Conservation (phyloP, 1,140 invertebrate genomes). For the Bathynomus jamesi region DNA sequence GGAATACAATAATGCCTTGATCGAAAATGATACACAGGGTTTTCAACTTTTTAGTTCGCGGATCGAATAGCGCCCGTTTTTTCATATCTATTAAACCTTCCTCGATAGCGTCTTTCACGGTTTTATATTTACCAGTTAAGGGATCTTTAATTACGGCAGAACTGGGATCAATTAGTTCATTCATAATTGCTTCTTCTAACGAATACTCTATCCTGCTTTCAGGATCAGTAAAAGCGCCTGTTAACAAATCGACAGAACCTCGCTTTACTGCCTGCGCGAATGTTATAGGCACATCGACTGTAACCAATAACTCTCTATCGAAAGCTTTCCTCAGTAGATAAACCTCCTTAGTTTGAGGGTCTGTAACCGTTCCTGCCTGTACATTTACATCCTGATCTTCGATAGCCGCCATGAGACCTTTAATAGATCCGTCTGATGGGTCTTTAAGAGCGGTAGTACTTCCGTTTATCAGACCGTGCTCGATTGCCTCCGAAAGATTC, state of each 20-base stretch:
- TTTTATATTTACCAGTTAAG: constrained; percentile 61
- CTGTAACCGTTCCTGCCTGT: constrained; percentile 62
- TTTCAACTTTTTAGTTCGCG: constrained; percentile 54
- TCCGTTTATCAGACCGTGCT: constrained; percentile 63
- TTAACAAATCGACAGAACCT: constrained; percentile 43
- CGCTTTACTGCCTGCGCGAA: constrained; percentile 52
- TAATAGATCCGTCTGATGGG: constrained; percentile 59
- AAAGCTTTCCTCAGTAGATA: constrained; percentile 63
- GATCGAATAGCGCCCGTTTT: constrained; percentile 58
- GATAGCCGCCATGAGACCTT: constrained; percentile 63
- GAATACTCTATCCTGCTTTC: constrained; percentile 56
- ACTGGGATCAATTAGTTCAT: constrained; percentile 65
- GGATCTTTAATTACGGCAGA: constrained; percentile 70
- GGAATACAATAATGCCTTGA: constrained; percentile 59
- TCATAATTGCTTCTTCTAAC: constrained; percentile 67
- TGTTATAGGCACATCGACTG: constrained; percentile 59
- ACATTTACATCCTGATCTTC: constrained; percentile 71
- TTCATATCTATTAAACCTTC: constrained; percentile 62
- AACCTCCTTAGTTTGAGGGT: constrained; percentile 63
- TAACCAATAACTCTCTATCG: constrained; percentile 62
- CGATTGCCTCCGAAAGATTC: constrained; percentile 62
- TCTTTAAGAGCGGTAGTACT: constrained; percentile 69
- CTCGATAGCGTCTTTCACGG: constrained; percentile 59
- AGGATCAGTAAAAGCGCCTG: constrained; percentile 47
- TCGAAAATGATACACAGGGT: constrained; percentile 64